Evolutionary conservation across 1,140 invertebrate genomes (phyloP), one percentile per base, ranked within the genome.

Genomic region (Sarcophaga bullata): DNA sequence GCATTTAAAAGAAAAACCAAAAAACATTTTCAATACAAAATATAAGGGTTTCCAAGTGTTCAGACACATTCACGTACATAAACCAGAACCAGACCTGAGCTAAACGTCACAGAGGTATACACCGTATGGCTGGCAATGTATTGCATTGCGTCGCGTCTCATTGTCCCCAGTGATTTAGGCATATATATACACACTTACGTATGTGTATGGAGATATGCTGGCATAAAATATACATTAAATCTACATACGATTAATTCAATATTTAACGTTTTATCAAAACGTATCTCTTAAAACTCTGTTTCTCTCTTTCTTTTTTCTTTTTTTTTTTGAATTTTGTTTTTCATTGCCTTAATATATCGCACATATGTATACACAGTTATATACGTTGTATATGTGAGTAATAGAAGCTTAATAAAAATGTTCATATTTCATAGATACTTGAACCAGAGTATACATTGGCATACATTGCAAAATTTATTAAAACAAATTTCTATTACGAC

Each of bases 211-310:
- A 49, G 9, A 10, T 54, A 15, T 54, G 52, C 52, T 58, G 54
- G 54, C 54, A 58, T 58, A 58, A 58, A 58, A 58, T 58, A 58
- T 58, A 58, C 54, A 58, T 58, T 58, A 58, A 58, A 58, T 58
- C 54, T 58, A 58, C 54, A 58, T 58, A 58, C 54, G 25, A 37
- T 58, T 58, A 58, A 58, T 58, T 58, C 54, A 58, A 58, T 58
- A 58, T 58, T 58, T 58, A 58, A 58, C 54, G 54, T 15, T 58
- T 58, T 58, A 58, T 58, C 54, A 58, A 58, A 58, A 7, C 15
- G n/a, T 37, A 37, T 37, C 25, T 37, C 25, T 37, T 37, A 37
- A 37, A 37, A 37, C 25, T 37, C 25, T 37, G n/a, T n/a, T 37
- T 37, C 25, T 37, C 25, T 37, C 25, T 37, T 37, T 37, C 25